Conservation (phyloP, 2,888 invertebrate genomes). For the Odontocolon sp. region DNA sequence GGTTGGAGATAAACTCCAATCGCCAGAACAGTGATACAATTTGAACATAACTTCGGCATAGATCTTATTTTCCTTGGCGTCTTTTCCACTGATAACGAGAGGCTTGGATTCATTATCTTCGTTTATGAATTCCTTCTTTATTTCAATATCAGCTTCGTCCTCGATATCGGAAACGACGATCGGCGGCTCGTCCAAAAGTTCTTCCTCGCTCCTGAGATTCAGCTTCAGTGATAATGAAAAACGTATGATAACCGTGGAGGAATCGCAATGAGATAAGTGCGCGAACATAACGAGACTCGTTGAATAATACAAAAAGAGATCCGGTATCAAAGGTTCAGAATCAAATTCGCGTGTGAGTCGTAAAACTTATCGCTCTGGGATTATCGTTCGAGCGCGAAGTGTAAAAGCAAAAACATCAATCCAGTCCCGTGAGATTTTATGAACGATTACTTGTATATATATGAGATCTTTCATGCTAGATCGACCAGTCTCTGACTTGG, state of each 20-base stretch:
- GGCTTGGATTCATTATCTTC: background rate
- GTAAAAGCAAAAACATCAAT: too few species aligned
- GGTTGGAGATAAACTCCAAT: too few species aligned
- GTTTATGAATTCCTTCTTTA: background rate
- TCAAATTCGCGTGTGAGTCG: too few species aligned
- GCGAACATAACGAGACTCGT: too few species aligned
- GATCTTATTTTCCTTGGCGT: slow-evolving; percentile 5
- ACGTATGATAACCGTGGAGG: too few species aligned
- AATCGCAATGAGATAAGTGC: too few species aligned
- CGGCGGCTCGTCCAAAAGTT: slow-evolving; percentile 23
- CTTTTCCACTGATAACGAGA: background rate
- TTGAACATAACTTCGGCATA: slow-evolving; percentile 49
- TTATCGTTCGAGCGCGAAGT: too few species aligned
- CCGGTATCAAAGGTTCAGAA: too few species aligned
- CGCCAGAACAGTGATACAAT: slow-evolving; percentile 45
- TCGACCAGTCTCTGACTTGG: background rate
- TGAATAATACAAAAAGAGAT: too few species aligned
- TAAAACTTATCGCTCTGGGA: too few species aligned
- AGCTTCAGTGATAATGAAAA: slow-evolving; percentile 8
- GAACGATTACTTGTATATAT: background rate
- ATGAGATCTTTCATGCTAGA: too few species aligned
- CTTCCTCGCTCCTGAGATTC: slow-evolving; percentile 32
- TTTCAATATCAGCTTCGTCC: slow-evolving; percentile 19
- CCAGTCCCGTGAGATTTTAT: too few species aligned
- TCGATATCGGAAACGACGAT: slow-evolving; percentile 51